Evolutionary conservation across 2,797 vertebrate species (phyloP).

Genomic region (Denticeps clupeoides): DNA sequence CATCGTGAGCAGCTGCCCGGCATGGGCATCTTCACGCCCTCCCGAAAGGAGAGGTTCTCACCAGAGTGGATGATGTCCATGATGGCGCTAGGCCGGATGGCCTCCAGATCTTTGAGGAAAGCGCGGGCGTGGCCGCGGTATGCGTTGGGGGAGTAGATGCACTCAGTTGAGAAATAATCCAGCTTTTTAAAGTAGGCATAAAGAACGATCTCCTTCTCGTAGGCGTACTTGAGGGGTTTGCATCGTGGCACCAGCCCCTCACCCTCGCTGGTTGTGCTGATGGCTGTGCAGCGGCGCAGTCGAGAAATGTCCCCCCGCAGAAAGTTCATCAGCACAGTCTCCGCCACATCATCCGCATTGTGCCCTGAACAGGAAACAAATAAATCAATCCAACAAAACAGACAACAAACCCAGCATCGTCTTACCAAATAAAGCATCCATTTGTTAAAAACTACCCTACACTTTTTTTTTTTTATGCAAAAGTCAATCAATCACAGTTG

Average conservation of each 20-base stretch:
- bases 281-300: conserved; percentile 66
- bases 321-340: conserved; percentile 84
- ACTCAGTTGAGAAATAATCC: conserved; percentile 85
- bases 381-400: too few relatives aligned
- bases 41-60: conserved; percentile 69
- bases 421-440: too few relatives aligned
- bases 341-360: conserved; percentile 78
- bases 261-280: conserved; percentile 62
- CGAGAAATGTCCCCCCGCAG: conserved; percentile 76
- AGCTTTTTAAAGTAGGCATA: conserved; percentile 83
- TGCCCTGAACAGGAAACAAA: conserved; percentile 56
- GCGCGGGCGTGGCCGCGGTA: conserved; percentile 73
- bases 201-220: conserved; percentile 88
- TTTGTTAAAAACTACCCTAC: too few relatives aligned
- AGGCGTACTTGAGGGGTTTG: conserved; percentile 78
- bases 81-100: conserved; percentile 65
- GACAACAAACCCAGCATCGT: too few relatives aligned
- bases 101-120: conserved; percentile 73
- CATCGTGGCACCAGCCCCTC: conserved; percentile 71
- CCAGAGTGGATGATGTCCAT: conserved; percentile 81
- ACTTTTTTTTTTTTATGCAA: too few relatives aligned
- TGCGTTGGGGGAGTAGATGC: conserved; percentile 83
- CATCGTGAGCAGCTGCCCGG: conserved; percentile 71
- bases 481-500: too few relatives aligned
- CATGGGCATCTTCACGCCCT: conserved; percentile 62